A percentile compares a stretch with the other conserved stretches of the same genome.
These are phyloP conservation scores for Nycteola revayana DNA, from an alignment of 2,888 invertebrate genomes.

Conservation along the genomic window DNA sequence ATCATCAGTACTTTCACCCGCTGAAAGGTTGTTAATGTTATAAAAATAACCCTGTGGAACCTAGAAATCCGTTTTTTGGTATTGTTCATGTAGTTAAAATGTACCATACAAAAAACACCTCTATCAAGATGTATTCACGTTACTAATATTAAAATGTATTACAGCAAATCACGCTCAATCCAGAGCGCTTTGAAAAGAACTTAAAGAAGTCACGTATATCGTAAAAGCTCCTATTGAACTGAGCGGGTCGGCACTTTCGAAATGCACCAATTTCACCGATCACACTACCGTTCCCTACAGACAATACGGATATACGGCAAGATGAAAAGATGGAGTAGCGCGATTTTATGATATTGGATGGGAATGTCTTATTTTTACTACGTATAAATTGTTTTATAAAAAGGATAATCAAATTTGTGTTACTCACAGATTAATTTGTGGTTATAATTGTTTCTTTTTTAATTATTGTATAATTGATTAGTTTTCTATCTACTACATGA, in stretches of 20 bases:
- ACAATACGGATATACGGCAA: conserved; percentile 10
- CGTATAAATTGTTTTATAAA: too few relatives aligned
- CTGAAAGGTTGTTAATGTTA: too few relatives aligned
- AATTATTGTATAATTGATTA: too few relatives aligned
- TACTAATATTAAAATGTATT: not conserved
- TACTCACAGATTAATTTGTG: too few relatives aligned
- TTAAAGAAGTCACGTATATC: conserved; percentile 4
- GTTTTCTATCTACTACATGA: too few relatives aligned
- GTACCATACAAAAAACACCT: too few relatives aligned
- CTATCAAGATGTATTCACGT: not conserved
- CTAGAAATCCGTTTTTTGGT: too few relatives aligned
- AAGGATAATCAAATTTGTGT: too few relatives aligned
- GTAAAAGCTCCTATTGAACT: conserved; percentile 11
- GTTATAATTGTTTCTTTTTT: too few relatives aligned
- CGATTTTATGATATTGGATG: conserved; percentile 20
- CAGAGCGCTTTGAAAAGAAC: conserved; percentile 2
- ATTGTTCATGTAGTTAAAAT: too few relatives aligned
- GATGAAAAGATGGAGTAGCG: conserved; percentile 21
- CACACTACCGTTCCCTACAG: conserved; percentile 4
- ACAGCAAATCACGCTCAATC: not conserved
- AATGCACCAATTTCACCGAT: conserved; percentile 18
- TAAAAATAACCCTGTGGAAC: too few relatives aligned
- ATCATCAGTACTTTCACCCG: too few relatives aligned
- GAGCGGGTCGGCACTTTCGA: conserved; percentile 12
- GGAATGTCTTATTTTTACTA: conserved; percentile 12